Percentiles rank a stretch among this genome's conserved stretches.
phyloP scores from a whole-genome alignment of 2,797 vertebrate genomes.

The Gymnocypris eckloni region DNA sequence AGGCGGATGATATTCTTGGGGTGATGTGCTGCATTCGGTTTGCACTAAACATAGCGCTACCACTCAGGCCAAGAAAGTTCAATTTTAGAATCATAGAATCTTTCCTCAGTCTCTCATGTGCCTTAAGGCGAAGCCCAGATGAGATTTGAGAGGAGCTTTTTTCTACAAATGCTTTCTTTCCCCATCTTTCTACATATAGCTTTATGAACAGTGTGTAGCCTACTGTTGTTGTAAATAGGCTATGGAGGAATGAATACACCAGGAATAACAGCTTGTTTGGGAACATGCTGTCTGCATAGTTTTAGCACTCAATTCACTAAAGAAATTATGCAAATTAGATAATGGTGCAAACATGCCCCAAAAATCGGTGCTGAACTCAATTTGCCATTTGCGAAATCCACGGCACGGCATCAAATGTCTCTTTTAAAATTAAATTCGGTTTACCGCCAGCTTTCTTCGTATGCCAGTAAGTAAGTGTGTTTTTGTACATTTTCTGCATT shows the following conservation, averaged over 20 bases:
- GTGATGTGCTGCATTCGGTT: slow-evolving; percentile 4
- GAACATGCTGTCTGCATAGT: background rate
- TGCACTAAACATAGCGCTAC: slow-evolving; percentile 3
- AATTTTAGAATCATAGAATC: slow-evolving; percentile 21
- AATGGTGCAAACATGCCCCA: background rate
- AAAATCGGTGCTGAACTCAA: slow-evolving; percentile 15
- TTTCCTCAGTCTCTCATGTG: slow-evolving; percentile 15
- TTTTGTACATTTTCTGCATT: background rate
- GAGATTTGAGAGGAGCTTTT: background rate
- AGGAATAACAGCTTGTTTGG: background rate
- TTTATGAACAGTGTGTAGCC: background rate
- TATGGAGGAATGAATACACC: background rate
- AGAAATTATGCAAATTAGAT: background rate
- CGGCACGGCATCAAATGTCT: background rate
- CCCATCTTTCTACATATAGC: background rate
- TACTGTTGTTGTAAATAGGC: background rate
- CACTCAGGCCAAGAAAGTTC: slow-evolving; percentile 16
- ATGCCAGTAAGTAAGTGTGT: background rate
- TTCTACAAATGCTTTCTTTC: background rate
- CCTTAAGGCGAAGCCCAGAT: slow-evolving; percentile 19
- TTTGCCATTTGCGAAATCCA: slow-evolving; percentile 5
- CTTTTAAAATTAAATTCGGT: background rate
- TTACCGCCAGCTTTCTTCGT: slow-evolving; percentile 4
- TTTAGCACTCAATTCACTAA: background rate
- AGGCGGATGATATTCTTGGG: slow-evolving; percentile 27